Percentiles rank a stretch among this genome's conserved stretches.
Evolutionary conservation across 2,797 vertebrate species (phyloP).

Genomic region (Garrulus glandarius): DNA sequence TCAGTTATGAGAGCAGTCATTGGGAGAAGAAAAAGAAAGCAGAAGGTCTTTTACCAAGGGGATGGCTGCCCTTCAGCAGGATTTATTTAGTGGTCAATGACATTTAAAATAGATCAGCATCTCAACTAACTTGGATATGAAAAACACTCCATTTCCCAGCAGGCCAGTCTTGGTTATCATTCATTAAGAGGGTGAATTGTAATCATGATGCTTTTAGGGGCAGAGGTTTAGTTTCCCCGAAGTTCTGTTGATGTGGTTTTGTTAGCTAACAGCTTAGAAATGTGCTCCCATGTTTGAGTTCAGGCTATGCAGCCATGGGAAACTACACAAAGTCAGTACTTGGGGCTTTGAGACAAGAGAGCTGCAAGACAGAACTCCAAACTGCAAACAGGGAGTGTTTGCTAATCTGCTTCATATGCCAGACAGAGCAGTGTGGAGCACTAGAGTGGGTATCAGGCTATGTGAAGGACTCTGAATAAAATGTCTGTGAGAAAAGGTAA

Average conservation of each 20-base stretch:
- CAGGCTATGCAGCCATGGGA: fast-evolving
- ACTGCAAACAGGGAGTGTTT: neutral
- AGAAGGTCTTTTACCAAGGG: neutral
- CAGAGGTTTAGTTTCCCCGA: neutral
- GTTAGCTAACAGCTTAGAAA: neutral
- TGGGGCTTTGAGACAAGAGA: neutral
- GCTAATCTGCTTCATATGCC: neutral
- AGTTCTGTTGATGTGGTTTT: neutral
- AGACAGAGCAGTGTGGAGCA: fast-evolving
- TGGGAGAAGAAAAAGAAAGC: neutral
- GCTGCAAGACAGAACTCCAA: neutral
- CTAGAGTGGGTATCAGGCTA: neutral
- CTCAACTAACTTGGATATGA: neutral
- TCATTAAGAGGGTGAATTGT: neutral
- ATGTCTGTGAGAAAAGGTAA: neutral
- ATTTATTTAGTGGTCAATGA: neutral
- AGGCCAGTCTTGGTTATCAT: neutral
- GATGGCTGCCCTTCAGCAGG: neutral
- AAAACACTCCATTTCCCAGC: neutral
- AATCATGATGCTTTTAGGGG: neutral
- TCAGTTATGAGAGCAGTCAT: neutral
- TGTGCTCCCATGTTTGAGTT: neutral
- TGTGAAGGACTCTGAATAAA: neutral
- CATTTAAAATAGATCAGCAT: neutral
- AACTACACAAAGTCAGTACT: neutral